Evolutionary conservation across 2,113 vertebrate species (phyloP), one percentile per base, ranked within the genome.

Genomic region (Sturnira hondurensis): DNA sequence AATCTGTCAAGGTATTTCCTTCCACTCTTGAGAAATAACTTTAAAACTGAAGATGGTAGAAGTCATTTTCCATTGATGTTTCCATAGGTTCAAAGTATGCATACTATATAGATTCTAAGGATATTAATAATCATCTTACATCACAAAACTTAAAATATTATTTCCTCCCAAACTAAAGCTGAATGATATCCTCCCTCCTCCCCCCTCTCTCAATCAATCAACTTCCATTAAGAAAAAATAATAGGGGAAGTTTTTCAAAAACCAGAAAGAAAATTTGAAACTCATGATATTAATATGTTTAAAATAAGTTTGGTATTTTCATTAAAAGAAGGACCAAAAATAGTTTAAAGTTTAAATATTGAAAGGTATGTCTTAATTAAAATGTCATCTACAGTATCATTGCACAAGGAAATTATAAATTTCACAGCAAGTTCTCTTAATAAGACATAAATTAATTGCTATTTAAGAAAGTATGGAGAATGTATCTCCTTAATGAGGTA

Each of bases 1-100:
- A 96, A 96, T 96, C 47, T 81, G 92, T 91, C 93, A 96, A 97
- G 89, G 92, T 96, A 96, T 96, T 96, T 93, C 87, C 80, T 92
- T 87, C 95, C 50, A 97, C 67, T 61, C 86, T 95, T 92, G 61
- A 98, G 70, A 96, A 96, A 97, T 88, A 93, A 92, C 94, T 94
- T 86, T 81, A 94, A 93, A 97, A 80, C 54, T 84, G 85, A 95
- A 92, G 70, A 96, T 65, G 28, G 58, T 81, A 82, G 61, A 78
- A 87, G 67, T 74, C 28, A 92, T 96, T 96, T 95, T 56, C 63
- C 87, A 92, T 10, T 94, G 82, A 81, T 97, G 90, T 90, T 68
- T 56, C 90, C 38, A 88, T 15, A 91, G 24, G 84, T 78, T 97
- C 31, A 86, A 97, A 93, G n/a, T 84, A 94, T 71, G 82, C 61